These are phyloP conservation scores for Phacellophora camtschatica DNA, from an alignment of 30 jellyfish, hydroid and myxozoan species.

Conservation along the genomic window DNA sequence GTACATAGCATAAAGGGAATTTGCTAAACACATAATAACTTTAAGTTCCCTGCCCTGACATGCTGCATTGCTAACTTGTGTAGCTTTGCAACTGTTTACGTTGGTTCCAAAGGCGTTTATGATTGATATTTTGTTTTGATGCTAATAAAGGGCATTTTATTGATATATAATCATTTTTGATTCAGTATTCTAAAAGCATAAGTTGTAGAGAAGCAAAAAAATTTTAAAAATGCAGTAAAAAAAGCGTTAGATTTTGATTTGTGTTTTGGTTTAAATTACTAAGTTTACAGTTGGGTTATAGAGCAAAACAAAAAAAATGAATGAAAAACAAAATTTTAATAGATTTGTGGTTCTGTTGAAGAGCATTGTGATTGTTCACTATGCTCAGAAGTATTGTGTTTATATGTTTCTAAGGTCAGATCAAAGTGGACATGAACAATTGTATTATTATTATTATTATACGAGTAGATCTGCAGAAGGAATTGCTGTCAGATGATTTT, in stretches of 20 bases:
- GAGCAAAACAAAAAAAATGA: too few relatives aligned
- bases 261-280: too few relatives aligned
- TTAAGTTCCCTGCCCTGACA: not conserved
- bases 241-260: too few relatives aligned
- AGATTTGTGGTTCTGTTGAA: slow-evolving; percentile 36
- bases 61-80: not conserved
- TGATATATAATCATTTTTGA: too few relatives aligned
- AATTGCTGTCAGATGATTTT: slow-evolving; percentile 19
- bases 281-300: too few relatives aligned
- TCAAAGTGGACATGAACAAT: slow-evolving; percentile 50
- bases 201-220: too few relatives aligned
- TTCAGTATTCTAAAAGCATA: too few relatives aligned
- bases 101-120: not conserved
- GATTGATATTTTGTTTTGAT: too few relatives aligned
- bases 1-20: not conserved
- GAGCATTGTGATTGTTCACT: slow-evolving; percentile 13
- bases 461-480: slow-evolving; percentile 73
- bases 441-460: not conserved
- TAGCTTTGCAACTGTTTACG: not conserved
- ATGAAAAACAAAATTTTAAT: not conserved
- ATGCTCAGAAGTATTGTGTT: slow-evolving; percentile 35
- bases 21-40: not conserved
- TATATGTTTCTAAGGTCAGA: slow-evolving; percentile 35
- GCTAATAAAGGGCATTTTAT: too few relatives aligned
- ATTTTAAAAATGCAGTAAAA: too few relatives aligned